Percentiles rank a stretch among this genome's conserved stretches.
phyloP scores from a whole-genome alignment of 2,888 invertebrate species.

The Hipparchia sbordonii region DNA sequence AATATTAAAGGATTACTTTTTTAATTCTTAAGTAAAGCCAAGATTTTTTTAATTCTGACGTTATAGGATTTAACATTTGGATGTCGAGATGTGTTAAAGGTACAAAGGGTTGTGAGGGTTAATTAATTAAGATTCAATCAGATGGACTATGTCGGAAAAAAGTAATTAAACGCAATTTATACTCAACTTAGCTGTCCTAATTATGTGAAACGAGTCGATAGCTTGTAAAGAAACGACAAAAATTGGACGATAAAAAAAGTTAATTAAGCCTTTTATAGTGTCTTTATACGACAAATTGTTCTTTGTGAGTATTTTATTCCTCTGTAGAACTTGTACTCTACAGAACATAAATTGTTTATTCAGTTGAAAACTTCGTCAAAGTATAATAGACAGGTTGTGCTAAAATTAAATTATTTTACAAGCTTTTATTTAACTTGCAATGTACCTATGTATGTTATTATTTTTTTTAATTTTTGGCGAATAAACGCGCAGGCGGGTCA shows the following conservation, averaged over 20 bases:
- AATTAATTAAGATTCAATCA: neutral
- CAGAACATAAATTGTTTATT: neutral
- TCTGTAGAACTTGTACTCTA: neutral
- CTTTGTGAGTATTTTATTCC: neutral
- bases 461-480: no score
- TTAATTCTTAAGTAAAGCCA: no score
- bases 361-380: neutral
- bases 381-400: neutral
- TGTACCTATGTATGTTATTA: no score
- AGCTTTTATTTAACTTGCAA: no score
- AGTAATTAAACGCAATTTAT: neutral
- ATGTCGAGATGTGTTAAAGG: neutral
- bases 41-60: no score
- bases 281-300: constrained; percentile 15
- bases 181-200: neutral
- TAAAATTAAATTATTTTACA: neutral
- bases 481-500: no score
- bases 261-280: constrained; percentile 27
- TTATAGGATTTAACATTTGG: no score
- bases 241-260: constrained; percentile 14
- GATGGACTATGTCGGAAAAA: no score
- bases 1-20: no score
- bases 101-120: neutral
- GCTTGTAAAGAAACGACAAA: neutral
- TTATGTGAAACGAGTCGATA: neutral